Evolutionary conservation across 1,140 invertebrate genomes (phyloP).

Genomic region (Euura lappo): DNA sequence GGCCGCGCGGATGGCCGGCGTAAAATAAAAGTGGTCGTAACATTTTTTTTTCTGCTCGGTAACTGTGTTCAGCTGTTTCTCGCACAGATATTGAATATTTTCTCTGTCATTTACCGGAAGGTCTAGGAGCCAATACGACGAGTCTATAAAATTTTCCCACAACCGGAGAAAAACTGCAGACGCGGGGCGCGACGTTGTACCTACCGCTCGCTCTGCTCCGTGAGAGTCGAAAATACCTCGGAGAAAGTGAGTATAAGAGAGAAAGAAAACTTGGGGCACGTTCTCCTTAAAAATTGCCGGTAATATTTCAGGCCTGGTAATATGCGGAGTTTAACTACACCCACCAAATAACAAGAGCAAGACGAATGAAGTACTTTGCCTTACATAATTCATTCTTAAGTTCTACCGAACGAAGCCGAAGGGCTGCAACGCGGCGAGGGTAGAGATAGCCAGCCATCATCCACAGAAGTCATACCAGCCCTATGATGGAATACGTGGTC

Average conservation of each 20-base stretch:
- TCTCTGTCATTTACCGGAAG: conserved; percentile 3
- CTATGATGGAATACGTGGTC: no score
- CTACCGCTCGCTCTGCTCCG: background rate
- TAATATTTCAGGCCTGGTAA: conserved; percentile 47
- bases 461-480: background rate
- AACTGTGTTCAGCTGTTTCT: conserved; percentile 11
- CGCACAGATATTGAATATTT: conserved; percentile 13
- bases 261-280: conserved; percentile 21
- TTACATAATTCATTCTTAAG: conserved; percentile 48
- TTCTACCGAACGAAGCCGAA: conserved; percentile 23
- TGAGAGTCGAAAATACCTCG: background rate
- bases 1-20: background rate
- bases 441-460: background rate
- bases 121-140: conserved; percentile 2
- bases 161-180: background rate
- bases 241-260: background rate
- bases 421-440: background rate
- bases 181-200: background rate
- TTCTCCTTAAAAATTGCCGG: conserved; percentile 45
- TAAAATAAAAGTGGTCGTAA: conserved; percentile 10
- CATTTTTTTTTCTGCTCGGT: background rate
- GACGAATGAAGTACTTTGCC: conserved; percentile 52
- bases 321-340: conserved; percentile 48
- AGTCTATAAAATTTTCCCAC: background rate
- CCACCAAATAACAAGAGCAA: conserved; percentile 51